Base-by-base conservation (phyloP, 2,113 vertebrate genomes). In the Malurus alboscapulatus region DNA sequence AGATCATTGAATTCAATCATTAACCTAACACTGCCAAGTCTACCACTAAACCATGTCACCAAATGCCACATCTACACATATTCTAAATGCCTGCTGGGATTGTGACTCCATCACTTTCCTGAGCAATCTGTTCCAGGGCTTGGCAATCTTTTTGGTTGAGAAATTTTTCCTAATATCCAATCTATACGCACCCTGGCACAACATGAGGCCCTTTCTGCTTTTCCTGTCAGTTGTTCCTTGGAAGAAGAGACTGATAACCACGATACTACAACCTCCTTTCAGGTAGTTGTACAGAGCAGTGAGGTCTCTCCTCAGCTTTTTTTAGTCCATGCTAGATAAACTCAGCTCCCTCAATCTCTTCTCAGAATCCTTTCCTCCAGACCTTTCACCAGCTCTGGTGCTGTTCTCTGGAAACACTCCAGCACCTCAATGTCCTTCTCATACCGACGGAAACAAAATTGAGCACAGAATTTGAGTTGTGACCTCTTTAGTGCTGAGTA, bases 231-330 rank as follows among this genome's bases (percentile, higher is more conserved):
- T 9, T 26, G 9, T 17, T 32, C 38, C 12, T 13, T 40, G 29
- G 15, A 16, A 74, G 40, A 53, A 44, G 55, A 73, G 6, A 29
- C 47, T 0, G 0, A 30, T 19, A 10, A 12, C 14, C 42, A 7
- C 10, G 4, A 40, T 2, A 1, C 21, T 72, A 17, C 7, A 80
- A 2, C 6, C 6, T 17, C 22, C 18, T 67, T 76, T 67, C 32
- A 55, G 12, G 30, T 10, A 42, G 24, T 4, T 71, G 14, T 66
- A 61, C 69, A 36, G 6, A 67, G 18, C 0, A 0, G 4, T 25
- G 34, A 5, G 7, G 9, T 75, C 40, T 34, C 20, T 17, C 26
- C 17, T 40, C 5, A 40, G 12, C 8, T 7, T 77, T 20, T 9
- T 40, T 57, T 77, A 10, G 32, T 71, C 18, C 27, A 50, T 3